A percentile compares a stretch with the other conserved stretches of the same genome.
These are phyloP conservation scores for Illadopsis cleaveri DNA, from an alignment of 2,113 vertebrate species.

Conservation along the genomic window DNA sequence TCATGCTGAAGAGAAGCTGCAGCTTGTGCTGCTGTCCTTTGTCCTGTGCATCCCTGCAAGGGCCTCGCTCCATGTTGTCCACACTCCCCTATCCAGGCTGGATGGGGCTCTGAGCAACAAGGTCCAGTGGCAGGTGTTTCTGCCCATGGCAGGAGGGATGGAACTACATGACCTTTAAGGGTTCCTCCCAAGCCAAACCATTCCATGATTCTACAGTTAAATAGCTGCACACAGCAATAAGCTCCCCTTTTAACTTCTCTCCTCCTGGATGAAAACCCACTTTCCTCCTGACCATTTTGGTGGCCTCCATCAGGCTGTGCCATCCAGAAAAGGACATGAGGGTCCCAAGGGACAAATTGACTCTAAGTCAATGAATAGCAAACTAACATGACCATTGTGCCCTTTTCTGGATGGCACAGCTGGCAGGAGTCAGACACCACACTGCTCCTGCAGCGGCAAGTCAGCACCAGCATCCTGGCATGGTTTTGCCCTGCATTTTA, in stretches of 20 bases:
- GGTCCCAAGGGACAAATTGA: not conserved
- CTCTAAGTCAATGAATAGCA: not conserved
- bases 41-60: not conserved
- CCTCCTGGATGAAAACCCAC: not conserved
- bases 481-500: not conserved
- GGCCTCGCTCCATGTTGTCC: not conserved
- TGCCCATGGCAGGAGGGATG: not conserved
- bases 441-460: not conserved
- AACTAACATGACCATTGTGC: not conserved
- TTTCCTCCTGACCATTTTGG: not conserved
- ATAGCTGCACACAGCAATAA: not conserved
- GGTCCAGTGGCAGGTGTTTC: not conserved
- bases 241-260: not conserved
- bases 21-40: not conserved
- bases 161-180: not conserved
- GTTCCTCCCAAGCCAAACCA: not conserved
- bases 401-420: not conserved
- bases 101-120: not conserved
- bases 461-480: not conserved
- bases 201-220: not conserved
- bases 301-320: not conserved
- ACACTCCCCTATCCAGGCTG: not conserved
- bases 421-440: not conserved
- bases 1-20: not conserved
- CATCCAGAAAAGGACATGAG: not conserved